Base-by-base conservation (phyloP, 2,888 invertebrate species). In the Pollenia amentaria region DNA sequence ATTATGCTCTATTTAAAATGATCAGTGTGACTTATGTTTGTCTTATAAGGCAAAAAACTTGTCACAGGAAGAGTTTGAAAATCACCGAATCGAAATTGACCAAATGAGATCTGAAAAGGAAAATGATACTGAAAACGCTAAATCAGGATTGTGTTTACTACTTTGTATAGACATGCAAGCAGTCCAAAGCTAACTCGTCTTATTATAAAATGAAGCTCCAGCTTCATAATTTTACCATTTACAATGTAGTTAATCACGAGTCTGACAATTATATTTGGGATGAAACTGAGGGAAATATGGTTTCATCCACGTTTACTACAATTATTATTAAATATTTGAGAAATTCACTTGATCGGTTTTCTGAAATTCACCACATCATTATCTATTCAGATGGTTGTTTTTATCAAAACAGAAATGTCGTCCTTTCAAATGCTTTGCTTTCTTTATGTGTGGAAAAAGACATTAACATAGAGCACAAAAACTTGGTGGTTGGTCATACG, bases 351-450 rank as follows among this genome's bases (percentile, higher is more conserved):
- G 1, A 21, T n/a, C 64, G 16, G 62, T 64, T 44, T n/a, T 79
- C 69, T 29, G 60, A 53, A 51, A 57, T 48, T 16, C 48, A 77
- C 38, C 80, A 80, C 38, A 65, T 80, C n/a, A 64, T 65, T 53
- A 67, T 82, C 29, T 82, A 75, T 48, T 67, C 82, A n/a, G 67
- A 75, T 75, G 57, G 75, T 42, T 82, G 81, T 38, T 73, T 72
- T 67, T 60, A 77, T 21, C 70, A 83, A 72, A 76, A 72, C 40
- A 29, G 77, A n/a, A 77, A 55, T 42, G 70, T 70, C 7, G 62
- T 42, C 7, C n/a, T 62, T 3, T 62, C 16, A 8, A 42, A 62
- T 62, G 42, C 62, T 62, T 62, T 62, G 40, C 10, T 42, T 42
- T 62, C 62, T 10, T 42, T 62, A n/a, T 62, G 62, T 9, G 70